phyloP scores from a whole-genome alignment of 2,113 vertebrate species.

The Petroica traversi region DNA sequence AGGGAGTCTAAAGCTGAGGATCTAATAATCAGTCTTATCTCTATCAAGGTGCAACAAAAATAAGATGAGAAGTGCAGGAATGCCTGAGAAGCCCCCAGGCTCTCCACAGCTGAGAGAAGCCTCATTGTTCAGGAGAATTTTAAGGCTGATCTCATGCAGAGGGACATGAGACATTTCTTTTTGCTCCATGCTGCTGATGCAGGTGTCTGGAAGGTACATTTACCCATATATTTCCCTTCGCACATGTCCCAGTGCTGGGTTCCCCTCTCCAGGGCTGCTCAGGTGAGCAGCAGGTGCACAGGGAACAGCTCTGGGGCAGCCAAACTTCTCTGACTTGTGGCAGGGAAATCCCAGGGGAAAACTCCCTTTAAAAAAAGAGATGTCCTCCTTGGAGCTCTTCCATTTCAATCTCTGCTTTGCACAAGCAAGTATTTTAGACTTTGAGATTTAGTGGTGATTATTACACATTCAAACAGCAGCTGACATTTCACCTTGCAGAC shows the following conservation, averaged over 20 bases:
- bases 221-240: neutral
- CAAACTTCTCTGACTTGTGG: neutral
- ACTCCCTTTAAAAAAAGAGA: neutral
- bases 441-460: neutral
- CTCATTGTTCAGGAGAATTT: neutral
- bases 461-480: neutral
- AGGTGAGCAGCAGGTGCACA: neutral
- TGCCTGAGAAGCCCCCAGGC: neutral
- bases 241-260: neutral
- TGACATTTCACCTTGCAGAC: neutral
- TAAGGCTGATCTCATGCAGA: neutral
- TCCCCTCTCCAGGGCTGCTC: neutral
- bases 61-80: neutral
- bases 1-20: neutral
- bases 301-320: neutral
- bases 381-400: neutral
- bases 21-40: neutral
- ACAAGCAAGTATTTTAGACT: neutral
- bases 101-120: neutral
- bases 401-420: neutral
- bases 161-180: neutral
- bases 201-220: neutral
- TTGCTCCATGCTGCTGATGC: neutral
- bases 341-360: neutral
- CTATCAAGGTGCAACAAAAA: constrained; percentile 10